Evolutionary conservation across 2,797 vertebrate species (phyloP).

Genomic region (Xenopus petersii): DNA sequence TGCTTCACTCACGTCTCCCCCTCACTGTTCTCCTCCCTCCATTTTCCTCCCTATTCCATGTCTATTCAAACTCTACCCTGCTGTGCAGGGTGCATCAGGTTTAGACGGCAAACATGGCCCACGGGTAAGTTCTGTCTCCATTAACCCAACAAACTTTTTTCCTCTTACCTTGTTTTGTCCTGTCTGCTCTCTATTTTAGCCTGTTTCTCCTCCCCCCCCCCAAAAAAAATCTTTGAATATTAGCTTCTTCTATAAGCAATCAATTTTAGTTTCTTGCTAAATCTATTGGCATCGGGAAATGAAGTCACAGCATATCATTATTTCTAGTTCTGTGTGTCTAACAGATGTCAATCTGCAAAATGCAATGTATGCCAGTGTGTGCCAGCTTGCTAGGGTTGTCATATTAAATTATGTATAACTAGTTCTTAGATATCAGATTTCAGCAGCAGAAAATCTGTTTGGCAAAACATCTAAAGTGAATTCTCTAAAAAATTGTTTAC

Average conservation of each 20-base stretch:
- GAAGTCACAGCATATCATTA: conserved; percentile 2
- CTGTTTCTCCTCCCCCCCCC: conserved; percentile 39
- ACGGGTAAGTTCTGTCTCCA: conserved; percentile 93
- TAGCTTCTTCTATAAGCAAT: conserved; percentile 21
- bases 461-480: too few species aligned
- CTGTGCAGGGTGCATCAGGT: conserved; percentile 98
- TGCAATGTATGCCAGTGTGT: too few species aligned
- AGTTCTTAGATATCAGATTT: too few species aligned
- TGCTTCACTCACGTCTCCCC: conserved; percentile 82
- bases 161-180: conserved; percentile 54
- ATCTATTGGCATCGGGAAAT: not conserved
- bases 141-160: conserved; percentile 54
- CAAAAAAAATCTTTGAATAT: too few species aligned
- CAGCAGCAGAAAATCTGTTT: too few species aligned
- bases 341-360: too few species aligned
- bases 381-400: too few species aligned
- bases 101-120: conserved; percentile 98
- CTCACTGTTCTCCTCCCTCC: conserved; percentile 54
- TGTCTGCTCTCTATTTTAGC: conserved; percentile 57
- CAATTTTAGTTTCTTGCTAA: too few species aligned
- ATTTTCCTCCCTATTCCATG: conserved; percentile 67
- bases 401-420: too few species aligned
- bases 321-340: not conserved
- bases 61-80: conserved; percentile 76
- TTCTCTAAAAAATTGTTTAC: too few species aligned